Evolutionary conservation across 1,140 invertebrate species (phyloP).

Genomic region (Trinorchestia longiramus): DNA sequence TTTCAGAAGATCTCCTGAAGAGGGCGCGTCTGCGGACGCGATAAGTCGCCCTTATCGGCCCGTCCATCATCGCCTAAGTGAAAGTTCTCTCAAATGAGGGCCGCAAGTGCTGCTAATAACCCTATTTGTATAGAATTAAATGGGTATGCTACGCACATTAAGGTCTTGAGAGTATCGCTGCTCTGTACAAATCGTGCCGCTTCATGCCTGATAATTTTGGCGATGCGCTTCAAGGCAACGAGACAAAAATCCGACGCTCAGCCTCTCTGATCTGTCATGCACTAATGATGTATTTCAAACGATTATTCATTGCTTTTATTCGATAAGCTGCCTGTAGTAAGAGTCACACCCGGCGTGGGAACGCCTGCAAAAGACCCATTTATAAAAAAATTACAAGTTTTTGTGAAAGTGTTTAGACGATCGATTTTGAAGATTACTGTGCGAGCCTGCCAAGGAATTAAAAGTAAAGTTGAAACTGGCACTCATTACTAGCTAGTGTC

Average conservation of each 20-base stretch:
- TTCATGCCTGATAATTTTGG: constrained; percentile 11
- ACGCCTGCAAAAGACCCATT: not conserved
- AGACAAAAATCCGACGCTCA: not conserved
- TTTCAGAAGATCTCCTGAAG: constrained; percentile 21
- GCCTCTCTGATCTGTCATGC: constrained; percentile 16
- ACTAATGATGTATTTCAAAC: constrained; percentile 35
- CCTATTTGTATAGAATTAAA: constrained; percentile 53
- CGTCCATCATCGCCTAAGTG: constrained; percentile 44
- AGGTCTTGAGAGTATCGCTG: constrained; percentile 28
- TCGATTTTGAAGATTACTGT: too few relatives aligned
- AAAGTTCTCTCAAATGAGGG: constrained; percentile 44
- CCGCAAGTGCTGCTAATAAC: constrained; percentile 50
- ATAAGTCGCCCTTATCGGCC: constrained; percentile 38
- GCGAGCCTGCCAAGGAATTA: too few relatives aligned
- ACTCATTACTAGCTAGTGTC: too few relatives aligned
- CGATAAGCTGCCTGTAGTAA: not conserved
- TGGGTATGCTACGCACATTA: constrained; percentile 9
- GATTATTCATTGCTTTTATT: constrained; percentile 15
- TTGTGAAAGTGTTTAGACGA: not conserved
- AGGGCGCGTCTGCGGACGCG: constrained; percentile 5
- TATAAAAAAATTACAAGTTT: not conserved
- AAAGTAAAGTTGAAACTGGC: too few relatives aligned
- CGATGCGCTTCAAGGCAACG: not conserved
- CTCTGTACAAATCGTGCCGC: not conserved
- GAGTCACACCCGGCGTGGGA: not conserved